Percentiles rank a stretch among this genome's conserved stretches.
Evolutionary conservation across 2,113 vertebrate species (phyloP).

Genomic region (Xenopus laevis): DNA sequence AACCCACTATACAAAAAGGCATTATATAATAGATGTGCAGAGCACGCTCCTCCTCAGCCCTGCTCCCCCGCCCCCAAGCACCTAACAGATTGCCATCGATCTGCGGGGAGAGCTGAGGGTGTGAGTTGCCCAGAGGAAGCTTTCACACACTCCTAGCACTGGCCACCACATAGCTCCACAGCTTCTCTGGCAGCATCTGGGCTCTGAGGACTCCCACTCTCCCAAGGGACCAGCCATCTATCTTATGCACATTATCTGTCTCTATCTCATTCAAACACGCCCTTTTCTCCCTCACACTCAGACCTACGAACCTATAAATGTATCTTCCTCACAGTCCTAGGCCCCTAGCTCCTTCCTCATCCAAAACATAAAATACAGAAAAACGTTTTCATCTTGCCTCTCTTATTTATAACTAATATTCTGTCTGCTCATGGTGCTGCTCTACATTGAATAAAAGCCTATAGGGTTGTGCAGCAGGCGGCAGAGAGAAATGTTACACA

Average conservation of each 20-base stretch:
- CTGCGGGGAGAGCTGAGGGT: background rate
- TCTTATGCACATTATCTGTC: slow-evolving; percentile 1
- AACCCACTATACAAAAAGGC: slow-evolving; percentile 49
- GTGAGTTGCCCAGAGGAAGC: slow-evolving; percentile 8
- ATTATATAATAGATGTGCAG: slow-evolving; percentile 30
- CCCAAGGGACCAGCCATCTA: background rate
- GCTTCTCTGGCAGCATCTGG: slow-evolving; percentile 11
- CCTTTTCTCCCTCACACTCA: background rate
- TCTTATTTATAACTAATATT: no score
- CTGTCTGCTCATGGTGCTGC: no score
- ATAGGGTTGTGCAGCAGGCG: no score
- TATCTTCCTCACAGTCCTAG: no score
- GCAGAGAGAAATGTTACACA: no score
- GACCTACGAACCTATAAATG: no score
- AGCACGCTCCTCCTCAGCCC: slow-evolving; percentile 3
- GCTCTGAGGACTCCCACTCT: background rate
- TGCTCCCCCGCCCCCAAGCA: slow-evolving; percentile 3
- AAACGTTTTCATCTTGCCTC: no score
- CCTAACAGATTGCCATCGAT: slow-evolving; percentile 44
- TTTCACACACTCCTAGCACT: background rate
- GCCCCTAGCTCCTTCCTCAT: no score
- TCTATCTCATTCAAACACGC: slow-evolving; percentile 2
- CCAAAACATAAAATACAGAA: no score
- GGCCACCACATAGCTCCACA: background rate
- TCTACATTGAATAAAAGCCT: no score